Evolutionary conservation across 2,888 invertebrate species (phyloP).

Genomic region (Caenorhabditis sulstoni): DNA sequence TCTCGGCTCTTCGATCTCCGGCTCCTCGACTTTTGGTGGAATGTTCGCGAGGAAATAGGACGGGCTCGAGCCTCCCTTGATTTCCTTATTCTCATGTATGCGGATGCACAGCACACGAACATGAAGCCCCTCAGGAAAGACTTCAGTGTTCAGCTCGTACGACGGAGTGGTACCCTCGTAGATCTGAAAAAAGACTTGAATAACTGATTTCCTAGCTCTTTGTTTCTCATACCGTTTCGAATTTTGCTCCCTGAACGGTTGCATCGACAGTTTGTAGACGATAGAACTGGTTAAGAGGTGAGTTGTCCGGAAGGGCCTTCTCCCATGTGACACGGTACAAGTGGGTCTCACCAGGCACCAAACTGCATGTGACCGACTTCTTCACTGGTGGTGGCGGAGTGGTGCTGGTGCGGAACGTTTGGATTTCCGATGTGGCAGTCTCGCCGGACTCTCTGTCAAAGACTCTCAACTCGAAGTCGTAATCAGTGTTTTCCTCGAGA

Average conservation of each 20-base stretch:
- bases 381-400: constrained; percentile 90
- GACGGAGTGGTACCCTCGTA: constrained; percentile 82
- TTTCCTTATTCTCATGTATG: constrained; percentile 10
- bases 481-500: constrained; percentile 86
- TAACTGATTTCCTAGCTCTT: neutral
- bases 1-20: neutral
- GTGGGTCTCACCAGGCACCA: constrained; percentile 19
- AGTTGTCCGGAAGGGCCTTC: constrained; percentile 43
- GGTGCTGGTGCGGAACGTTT: constrained; percentile 86
- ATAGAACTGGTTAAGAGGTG: constrained; percentile 28
- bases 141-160: constrained; percentile 85
- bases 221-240: constrained; percentile 63
- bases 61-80: constrained; percentile 56
- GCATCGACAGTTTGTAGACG: constrained; percentile 43
- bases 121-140: constrained; percentile 54
- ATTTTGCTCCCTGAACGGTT: constrained; percentile 48
- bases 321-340: constrained; percentile 64
- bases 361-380: constrained; percentile 84
- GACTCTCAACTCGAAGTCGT: constrained; percentile 88
- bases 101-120: constrained; percentile 56
- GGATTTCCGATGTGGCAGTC: constrained; percentile 87
- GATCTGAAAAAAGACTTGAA: constrained; percentile 80
- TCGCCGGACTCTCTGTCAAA: constrained; percentile 85
- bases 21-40: constrained; percentile 1
- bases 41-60: constrained; percentile 58